These are phyloP conservation scores for Amphiprion clarkii DNA, from an alignment of 2,797 vertebrate species.

Conservation along the genomic window DNA sequence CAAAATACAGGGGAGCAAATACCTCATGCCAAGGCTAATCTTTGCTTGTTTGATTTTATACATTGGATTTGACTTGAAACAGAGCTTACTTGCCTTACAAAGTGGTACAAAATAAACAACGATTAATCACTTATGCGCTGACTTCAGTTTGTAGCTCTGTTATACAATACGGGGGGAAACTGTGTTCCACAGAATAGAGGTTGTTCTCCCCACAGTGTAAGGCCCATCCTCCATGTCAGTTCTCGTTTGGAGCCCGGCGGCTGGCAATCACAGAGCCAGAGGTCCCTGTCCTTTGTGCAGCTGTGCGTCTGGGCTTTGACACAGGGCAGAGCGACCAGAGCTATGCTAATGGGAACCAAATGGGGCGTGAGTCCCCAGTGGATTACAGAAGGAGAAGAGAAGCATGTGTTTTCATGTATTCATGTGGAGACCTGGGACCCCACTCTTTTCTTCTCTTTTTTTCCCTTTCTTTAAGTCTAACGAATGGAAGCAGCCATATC, in stretches of 20 bases:
- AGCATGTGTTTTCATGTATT: slow-evolving; percentile 84
- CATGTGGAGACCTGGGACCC: slow-evolving; percentile 73
- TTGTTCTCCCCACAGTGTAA: slow-evolving; percentile 54
- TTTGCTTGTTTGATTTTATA: slow-evolving; percentile 77
- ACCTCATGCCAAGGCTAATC: slow-evolving; percentile 73
- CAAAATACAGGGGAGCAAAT: slow-evolving; percentile 74
- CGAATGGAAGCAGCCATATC: slow-evolving; percentile 60
- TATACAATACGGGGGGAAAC: slow-evolving; percentile 3
- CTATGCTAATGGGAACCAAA: slow-evolving; percentile 87
- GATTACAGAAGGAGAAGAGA: slow-evolving; percentile 80
- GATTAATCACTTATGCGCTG: slow-evolving; percentile 64
- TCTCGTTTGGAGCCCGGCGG: slow-evolving; percentile 71
- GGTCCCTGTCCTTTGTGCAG: slow-evolving; percentile 84
- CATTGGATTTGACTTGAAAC: slow-evolving; percentile 68
- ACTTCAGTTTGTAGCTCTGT: slow-evolving; percentile 37
- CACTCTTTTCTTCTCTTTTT: slow-evolving; percentile 46
- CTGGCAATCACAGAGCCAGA: slow-evolving; percentile 76
- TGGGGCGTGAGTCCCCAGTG: slow-evolving; percentile 83
- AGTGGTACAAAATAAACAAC: slow-evolving; percentile 70
- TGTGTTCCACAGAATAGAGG: slow-evolving; percentile 17
- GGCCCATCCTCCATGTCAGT: slow-evolving; percentile 71
- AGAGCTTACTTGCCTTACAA: slow-evolving; percentile 60
- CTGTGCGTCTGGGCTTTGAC: slow-evolving; percentile 83
- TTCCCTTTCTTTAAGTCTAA: slow-evolving; percentile 62
- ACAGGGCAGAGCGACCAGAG: slow-evolving; percentile 81